A percentile compares a stretch with the other conserved stretches of the same genome.
These are phyloP conservation scores for Thaleichthys pacificus DNA, from an alignment of 2,797 vertebrate genomes.

Conservation along the genomic window DNA sequence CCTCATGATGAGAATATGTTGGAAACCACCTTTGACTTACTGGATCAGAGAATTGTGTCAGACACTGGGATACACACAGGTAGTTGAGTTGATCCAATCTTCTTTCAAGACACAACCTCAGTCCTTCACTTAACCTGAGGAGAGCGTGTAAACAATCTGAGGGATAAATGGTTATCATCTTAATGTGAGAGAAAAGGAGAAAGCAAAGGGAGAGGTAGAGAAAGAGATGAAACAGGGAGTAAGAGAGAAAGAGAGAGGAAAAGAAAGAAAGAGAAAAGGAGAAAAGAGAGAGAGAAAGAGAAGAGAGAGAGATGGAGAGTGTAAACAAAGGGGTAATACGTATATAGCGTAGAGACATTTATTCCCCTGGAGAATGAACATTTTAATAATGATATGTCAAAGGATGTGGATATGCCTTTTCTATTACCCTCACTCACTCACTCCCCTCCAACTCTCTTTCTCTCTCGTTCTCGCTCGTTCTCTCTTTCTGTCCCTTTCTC, in stretches of 20 bases:
- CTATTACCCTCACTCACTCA: not conserved
- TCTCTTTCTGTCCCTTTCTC: not conserved
- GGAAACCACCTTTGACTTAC: not conserved
- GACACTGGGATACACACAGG: constrained; percentile 37
- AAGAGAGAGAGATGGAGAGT: no score
- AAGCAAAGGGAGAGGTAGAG: constrained; percentile 26
- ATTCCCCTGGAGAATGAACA: constrained; percentile 57
- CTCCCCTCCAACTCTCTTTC: not conserved
- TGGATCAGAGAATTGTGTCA: not conserved
- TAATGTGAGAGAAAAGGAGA: constrained; percentile 23
- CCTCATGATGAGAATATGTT: not conserved
- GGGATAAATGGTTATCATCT: constrained; percentile 71
- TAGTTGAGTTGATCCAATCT: constrained; percentile 68
- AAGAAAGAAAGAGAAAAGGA: not conserved
- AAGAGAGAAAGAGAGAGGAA: constrained; percentile 17
- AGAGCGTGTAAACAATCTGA: constrained; percentile 64
- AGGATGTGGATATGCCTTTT: constrained; percentile 55
- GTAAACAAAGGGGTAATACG: no score
- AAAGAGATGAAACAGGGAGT: not conserved
- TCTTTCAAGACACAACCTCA: constrained; percentile 52
- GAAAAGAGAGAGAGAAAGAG: constrained; percentile 16
- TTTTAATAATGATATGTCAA: constrained; percentile 60
- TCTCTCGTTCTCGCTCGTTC: not conserved
- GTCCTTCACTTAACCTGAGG: constrained; percentile 67
- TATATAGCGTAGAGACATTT: no score